These are phyloP conservation scores for Elysia chlorotica DNA, from an alignment of 1,140 invertebrate genomes.

Conservation along the genomic window DNA sequence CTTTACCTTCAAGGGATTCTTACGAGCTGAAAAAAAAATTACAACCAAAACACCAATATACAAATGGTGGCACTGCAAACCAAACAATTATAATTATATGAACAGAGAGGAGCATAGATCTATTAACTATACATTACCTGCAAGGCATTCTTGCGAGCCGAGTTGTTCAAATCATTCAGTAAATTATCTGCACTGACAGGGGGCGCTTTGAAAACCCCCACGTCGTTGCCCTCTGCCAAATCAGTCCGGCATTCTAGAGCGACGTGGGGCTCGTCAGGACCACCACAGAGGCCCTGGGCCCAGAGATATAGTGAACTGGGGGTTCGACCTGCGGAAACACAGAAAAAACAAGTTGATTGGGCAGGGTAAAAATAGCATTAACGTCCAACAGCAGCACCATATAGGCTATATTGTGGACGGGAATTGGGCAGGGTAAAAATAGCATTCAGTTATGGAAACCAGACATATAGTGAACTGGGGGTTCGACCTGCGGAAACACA, in stretches of 20 bases:
- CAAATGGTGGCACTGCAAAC: too few relatives aligned
- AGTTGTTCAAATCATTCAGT: conserved; percentile 20
- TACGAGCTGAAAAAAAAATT: too few relatives aligned
- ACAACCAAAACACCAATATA: too few relatives aligned
- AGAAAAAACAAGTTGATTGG: conserved; percentile 7
- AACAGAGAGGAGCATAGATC: too few relatives aligned
- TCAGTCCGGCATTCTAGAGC: conserved; percentile 53
- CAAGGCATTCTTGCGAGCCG: conserved; percentile 14
- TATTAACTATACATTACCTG: too few relatives aligned
- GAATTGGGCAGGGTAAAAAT: too few relatives aligned
- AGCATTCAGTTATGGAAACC: too few relatives aligned
- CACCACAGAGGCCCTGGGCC: conserved; percentile 97
- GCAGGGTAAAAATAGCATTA: neutral
- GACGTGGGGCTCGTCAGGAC: conserved; percentile 90
- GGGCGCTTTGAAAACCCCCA: conserved; percentile 80
- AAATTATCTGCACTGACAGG: conserved; percentile 66
- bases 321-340: conserved; percentile 48
- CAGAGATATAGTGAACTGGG: conserved; percentile 85
- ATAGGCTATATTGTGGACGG: too few relatives aligned
- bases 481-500: conserved; percentile 46
- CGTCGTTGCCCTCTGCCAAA: conserved; percentile 77
- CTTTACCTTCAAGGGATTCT: too few relatives aligned
- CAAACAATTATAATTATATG: too few relatives aligned
- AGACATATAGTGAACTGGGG: conserved; percentile 84
- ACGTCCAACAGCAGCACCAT: too few relatives aligned